Evolutionary conservation across 2,888 invertebrate genomes (phyloP).

Genomic region (Frankliniella fusca): DNA sequence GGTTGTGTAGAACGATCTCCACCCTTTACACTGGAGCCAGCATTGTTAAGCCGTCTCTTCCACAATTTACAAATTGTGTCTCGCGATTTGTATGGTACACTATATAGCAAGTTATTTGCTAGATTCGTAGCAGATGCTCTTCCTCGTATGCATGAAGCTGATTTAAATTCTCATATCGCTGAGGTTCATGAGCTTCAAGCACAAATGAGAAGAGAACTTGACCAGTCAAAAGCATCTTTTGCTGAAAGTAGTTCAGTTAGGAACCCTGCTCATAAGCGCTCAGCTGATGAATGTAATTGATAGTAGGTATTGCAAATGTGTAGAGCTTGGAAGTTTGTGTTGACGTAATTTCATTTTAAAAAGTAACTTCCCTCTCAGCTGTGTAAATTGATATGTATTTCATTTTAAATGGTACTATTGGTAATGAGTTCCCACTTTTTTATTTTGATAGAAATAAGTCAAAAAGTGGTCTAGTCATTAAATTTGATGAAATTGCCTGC

Average conservation of each 20-base stretch:
- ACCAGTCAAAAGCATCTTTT: not conserved
- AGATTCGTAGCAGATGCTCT: constrained; percentile 5
- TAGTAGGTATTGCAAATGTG: not conserved
- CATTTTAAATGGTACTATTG: not conserved
- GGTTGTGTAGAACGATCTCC: constrained; percentile 7
- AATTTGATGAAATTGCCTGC: not conserved
- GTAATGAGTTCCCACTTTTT: not conserved
- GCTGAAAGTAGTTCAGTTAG: not conserved
- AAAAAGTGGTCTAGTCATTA: not conserved
- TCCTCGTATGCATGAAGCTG: not conserved
- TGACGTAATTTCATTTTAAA: not conserved
- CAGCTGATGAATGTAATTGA: constrained; percentile 4
- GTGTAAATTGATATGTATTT: not conserved
- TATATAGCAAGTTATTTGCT: constrained; percentile 1
- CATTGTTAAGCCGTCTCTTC: not conserved
- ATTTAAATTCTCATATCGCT: constrained; percentile 3
- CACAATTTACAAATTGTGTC: constrained; percentile 11
- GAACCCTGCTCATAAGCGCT: not conserved
- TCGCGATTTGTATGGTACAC: not conserved
- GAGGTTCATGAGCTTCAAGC: constrained; percentile 10
- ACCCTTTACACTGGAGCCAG: constrained; percentile 7
- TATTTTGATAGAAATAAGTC: not conserved
- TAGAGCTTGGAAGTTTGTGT: not conserved
- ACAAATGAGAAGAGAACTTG: not conserved
- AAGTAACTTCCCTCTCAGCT: not conserved